Conservation (phyloP, 2,113 vertebrate species). For the Caloenas nicobarica region DNA sequence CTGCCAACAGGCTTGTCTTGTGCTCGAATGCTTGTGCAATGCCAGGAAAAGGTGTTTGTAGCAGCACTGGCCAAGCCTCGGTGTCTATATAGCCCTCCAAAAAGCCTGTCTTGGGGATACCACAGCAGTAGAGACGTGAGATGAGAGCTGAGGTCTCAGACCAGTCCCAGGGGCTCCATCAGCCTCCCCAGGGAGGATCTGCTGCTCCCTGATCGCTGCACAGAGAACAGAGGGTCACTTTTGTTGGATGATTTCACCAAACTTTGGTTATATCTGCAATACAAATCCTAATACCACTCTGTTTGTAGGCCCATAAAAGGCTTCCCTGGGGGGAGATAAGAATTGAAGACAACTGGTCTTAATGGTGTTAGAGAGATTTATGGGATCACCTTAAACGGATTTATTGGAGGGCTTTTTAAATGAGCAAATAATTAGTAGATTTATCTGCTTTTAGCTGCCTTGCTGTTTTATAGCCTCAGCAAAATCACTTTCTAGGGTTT, state of each 20-base stretch:
- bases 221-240: not conserved
- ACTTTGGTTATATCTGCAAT: not conserved
- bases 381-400: conserved; percentile 46
- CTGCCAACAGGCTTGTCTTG: not conserved
- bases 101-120: not conserved
- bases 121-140: rapidly evolving
- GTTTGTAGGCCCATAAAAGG: conserved; percentile 21
- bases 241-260: not conserved
- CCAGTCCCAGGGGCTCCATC: not conserved
- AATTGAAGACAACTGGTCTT: conserved; percentile 28
- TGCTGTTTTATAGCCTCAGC: not conserved
- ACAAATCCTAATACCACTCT: not conserved
- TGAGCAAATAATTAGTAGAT: conserved; percentile 52
- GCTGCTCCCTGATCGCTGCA: not conserved
- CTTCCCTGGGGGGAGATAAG: conserved; percentile 12
- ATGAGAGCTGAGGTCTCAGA: not conserved
- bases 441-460: conserved; percentile 26
- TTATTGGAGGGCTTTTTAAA: conserved; percentile 41
- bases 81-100: not conserved
- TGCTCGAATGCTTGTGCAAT: not conserved
- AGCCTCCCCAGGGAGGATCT: not conserved
- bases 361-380: conserved; percentile 45
- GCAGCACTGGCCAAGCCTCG: not conserved
- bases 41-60: not conserved
- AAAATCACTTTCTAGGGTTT: not conserved